phyloP scores from a whole-genome alignment of 2,113 vertebrate species.

The Sebastes fasciatus region DNA sequence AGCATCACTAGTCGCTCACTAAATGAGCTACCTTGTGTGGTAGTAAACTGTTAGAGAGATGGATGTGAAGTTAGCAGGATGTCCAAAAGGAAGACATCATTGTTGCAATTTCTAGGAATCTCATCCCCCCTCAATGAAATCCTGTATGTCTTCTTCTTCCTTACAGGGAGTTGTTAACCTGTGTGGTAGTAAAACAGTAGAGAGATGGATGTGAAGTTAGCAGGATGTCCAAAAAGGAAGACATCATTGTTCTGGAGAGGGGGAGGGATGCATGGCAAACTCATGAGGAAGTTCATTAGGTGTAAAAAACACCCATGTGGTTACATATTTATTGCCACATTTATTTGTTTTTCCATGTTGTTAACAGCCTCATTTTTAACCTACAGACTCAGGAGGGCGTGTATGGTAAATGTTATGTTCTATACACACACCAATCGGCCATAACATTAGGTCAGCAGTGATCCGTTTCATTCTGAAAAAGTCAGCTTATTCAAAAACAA shows the following conservation, averaged over 20 bases:
- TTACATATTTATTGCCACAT: conserved; percentile 12
- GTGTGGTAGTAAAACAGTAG: too few species aligned
- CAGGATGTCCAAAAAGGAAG: conserved; percentile 51
- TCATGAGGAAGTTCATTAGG: conserved; percentile 42
- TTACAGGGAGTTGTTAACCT: too few species aligned
- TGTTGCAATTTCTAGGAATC: conserved; percentile 13
- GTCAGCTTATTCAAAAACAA: too few species aligned
- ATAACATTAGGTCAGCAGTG: too few species aligned
- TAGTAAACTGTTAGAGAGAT: background rate
- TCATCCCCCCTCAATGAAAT: too few species aligned
- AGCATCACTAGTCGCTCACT: too few species aligned
- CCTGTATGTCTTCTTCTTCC: too few species aligned
- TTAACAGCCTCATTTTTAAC: background rate
- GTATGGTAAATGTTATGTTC: background rate
- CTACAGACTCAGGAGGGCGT: background rate
- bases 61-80: conserved; percentile 43
- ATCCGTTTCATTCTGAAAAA: too few species aligned
- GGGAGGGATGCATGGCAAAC: background rate
- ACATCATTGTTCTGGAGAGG: conserved; percentile 49
- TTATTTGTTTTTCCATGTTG: conserved; percentile 9
- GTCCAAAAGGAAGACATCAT: conserved; percentile 47
- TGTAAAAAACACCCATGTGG: conserved; percentile 23
- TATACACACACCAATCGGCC: background rate
- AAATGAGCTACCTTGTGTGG: too few species aligned
- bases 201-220: conserved; percentile 14